Evolutionary conservation across 1,140 invertebrate genomes (phyloP).

Genomic region (Akabosia matsudoensis): DNA sequence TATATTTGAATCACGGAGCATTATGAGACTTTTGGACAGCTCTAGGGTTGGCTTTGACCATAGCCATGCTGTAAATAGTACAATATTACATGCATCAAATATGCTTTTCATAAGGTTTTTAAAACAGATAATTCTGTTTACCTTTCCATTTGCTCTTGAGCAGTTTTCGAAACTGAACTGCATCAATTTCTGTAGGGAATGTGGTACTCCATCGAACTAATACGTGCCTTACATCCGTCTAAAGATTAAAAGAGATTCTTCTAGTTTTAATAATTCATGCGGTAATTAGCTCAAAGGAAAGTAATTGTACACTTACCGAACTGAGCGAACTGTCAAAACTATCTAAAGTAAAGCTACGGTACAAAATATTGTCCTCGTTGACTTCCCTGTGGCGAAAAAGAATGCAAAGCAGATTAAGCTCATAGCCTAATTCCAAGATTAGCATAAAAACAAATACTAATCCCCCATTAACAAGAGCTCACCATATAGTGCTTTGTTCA

Average conservation of each 20-base stretch:
- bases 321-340: slow-evolving; percentile 56
- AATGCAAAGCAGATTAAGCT: slow-evolving; percentile 46
- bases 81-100: slow-evolving; percentile 3
- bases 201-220: slow-evolving; percentile 49
- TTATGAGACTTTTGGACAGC: slow-evolving; percentile 64
- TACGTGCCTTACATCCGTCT: slow-evolving; percentile 48
- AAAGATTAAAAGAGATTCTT: not conserved
- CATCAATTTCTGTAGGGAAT: slow-evolving; percentile 65
- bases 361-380: slow-evolving; percentile 71
- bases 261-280: not conserved
- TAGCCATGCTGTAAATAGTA: slow-evolving; percentile 52
- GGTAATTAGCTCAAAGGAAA: too few relatives aligned
- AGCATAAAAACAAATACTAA: too few relatives aligned
- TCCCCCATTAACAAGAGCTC: too few relatives aligned
- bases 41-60: slow-evolving; percentile 60
- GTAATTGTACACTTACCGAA: too few relatives aligned
- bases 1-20: slow-evolving; percentile 65
- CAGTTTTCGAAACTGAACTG: slow-evolving; percentile 61
- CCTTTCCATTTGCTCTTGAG: slow-evolving; percentile 61
- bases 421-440: too few relatives aligned
- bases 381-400: slow-evolving; percentile 73
- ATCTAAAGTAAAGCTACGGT: slow-evolving; percentile 62
- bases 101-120: not conserved
- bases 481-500: slow-evolving; percentile 71
- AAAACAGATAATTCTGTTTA: slow-evolving; percentile 45